Evolutionary conservation across 2,797 vertebrate species (phyloP).

Genomic region (Hypotaenidia okinawae): DNA sequence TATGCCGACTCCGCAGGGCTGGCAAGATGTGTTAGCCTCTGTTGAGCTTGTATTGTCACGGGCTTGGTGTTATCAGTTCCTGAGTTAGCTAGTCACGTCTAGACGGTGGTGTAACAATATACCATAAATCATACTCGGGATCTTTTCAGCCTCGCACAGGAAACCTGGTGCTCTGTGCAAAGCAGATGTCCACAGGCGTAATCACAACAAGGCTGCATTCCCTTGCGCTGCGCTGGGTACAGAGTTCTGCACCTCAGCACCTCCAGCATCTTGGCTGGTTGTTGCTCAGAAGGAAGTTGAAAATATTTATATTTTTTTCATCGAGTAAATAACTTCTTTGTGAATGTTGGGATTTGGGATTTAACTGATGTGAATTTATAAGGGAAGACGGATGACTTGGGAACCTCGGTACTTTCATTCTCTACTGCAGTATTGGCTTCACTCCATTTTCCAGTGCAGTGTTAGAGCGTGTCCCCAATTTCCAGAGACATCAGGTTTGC

Average conservation of each 20-base stretch:
- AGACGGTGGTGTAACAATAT: slow-evolving; percentile 47
- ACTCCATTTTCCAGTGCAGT: background rate
- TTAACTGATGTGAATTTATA: background rate
- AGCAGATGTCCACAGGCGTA: background rate
- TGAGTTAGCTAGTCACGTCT: slow-evolving; percentile 26
- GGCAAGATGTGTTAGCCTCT: background rate
- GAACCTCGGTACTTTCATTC: background rate
- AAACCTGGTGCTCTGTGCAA: background rate
- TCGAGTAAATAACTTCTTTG: background rate
- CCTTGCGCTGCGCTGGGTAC: background rate
- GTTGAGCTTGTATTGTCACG: background rate
- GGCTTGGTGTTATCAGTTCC: slow-evolving; percentile 43
- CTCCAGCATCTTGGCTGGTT: background rate
- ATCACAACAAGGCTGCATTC: background rate
- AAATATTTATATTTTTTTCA: background rate
- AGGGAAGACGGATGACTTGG: background rate
- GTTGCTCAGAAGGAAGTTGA: background rate
- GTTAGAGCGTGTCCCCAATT: background rate
- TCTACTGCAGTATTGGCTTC: background rate
- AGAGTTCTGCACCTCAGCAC: background rate
- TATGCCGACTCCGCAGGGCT: background rate
- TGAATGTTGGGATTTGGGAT: background rate
- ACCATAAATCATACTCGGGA: background rate
- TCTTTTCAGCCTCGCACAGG: slow-evolving; percentile 20
- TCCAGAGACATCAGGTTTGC: background rate